Conservation (phyloP, 2,113 vertebrate species). For the Speoplatyrhinus poulsoni region DNA sequence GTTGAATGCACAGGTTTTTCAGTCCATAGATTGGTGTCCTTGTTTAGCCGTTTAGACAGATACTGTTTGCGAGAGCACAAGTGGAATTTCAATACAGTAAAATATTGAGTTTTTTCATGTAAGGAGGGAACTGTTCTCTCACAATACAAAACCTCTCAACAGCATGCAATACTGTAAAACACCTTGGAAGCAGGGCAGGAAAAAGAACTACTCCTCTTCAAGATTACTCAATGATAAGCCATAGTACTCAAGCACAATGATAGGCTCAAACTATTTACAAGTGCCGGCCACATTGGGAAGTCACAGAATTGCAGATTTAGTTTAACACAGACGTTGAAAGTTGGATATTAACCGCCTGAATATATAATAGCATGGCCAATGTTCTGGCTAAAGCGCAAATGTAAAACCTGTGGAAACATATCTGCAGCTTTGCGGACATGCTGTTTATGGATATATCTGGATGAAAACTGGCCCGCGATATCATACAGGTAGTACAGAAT, state of each 20-base stretch:
- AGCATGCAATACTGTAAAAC: constrained; percentile 58
- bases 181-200: constrained; percentile 70
- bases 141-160: constrained; percentile 57
- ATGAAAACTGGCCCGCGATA: constrained; percentile 17
- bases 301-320: constrained; percentile 58
- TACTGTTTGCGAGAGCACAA: constrained; percentile 48
- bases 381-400: constrained; percentile 27
- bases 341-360: constrained; percentile 21
- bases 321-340: constrained; percentile 51
- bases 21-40: constrained; percentile 37
- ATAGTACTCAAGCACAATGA: constrained; percentile 66
- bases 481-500: constrained; percentile 3
- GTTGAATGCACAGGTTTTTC: constrained; percentile 29
- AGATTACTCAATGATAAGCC: constrained; percentile 77
- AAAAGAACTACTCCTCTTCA: constrained; percentile 65
- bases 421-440: constrained; percentile 23
- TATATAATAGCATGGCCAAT: constrained; percentile 25
- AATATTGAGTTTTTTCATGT: constrained; percentile 62
- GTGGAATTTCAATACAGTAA: constrained; percentile 63
- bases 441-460: constrained; percentile 14
- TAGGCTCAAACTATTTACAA: constrained; percentile 37
- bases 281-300: constrained; percentile 59
- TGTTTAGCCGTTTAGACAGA: constrained; percentile 51
- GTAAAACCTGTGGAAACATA: constrained; percentile 33
- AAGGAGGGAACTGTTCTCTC: constrained; percentile 56